A percentile compares a stretch with the other conserved stretches of the same genome.
Evolutionary conservation across 2,113 vertebrate species (phyloP).

Genomic region (Carassius carassius): DNA sequence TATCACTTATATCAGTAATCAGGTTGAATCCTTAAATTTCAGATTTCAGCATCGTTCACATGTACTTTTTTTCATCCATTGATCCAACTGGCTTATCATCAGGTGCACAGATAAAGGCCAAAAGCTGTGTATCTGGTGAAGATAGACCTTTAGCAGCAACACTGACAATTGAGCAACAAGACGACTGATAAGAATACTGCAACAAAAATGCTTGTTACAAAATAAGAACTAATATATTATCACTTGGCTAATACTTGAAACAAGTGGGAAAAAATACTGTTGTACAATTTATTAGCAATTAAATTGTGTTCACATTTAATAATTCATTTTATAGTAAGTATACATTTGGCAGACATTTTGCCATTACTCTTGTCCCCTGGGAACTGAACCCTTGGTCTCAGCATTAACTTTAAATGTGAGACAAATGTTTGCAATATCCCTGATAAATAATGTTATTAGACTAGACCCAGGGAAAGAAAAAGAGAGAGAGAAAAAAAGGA

Average conservation of each 20-base stretch:
- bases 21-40: conserved; percentile 24
- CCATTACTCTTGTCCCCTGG: neutral
- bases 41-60: conserved; percentile 34
- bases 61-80: conserved; percentile 54
- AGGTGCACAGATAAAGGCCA: conserved; percentile 40
- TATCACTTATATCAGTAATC: conserved; percentile 31
- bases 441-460: neutral
- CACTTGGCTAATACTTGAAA: neutral
- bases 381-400: neutral
- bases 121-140: conserved; percentile 31
- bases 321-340: too few species aligned
- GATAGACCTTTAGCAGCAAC: neutral
- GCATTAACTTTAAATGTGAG: neutral
- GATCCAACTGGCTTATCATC: conserved; percentile 51
- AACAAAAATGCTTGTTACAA: neutral
- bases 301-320: too few species aligned
- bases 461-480: too few species aligned
- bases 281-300: neutral
- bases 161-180: conserved; percentile 9
- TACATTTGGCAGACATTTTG: neutral
- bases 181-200: conserved; percentile 37
- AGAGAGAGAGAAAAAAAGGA: too few species aligned
- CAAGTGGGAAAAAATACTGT: neutral
- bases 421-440: neutral
- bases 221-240: neutral